Base-by-base conservation (phyloP, 53 echinoderm and acorn worm species). In the Hippasteria phrygiana region DNA sequence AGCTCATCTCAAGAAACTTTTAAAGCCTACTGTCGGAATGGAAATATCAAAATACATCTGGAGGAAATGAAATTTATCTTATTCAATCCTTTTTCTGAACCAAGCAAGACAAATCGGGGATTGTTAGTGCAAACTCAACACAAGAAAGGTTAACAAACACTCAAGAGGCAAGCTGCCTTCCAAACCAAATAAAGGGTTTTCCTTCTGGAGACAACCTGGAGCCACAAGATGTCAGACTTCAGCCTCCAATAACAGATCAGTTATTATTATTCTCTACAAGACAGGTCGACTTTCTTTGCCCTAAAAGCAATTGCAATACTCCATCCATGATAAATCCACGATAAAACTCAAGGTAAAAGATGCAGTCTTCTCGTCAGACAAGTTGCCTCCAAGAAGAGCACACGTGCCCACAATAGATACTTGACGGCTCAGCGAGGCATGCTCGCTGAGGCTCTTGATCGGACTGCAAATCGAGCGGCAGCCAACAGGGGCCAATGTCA, bases 371-470 rank as follows among this genome's bases (percentile, higher is more conserved):
- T 37, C 55, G 27, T 65, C 81, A 81, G 81, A 81, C 81, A 40
- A 38, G 42, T 31, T 42, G 81, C 81, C 81, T 81, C 81, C 81
- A 63, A 80, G 80, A 62, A 64, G 81, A 63, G 55, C 43, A 45
- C 43, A 17, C 11, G 36, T 54, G 54, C 55, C 55, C 55, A 35
- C 17, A 62, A 56, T 62, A 65, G 81, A 63, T 65, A 63, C 81
- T 65, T 81, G 64, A 81, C 27, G 62, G 65, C 43, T 64, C 81
- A 43, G 81, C 43, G 27, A 81, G 81, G 81, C 66, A 81, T 76
- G 43, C 81, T 27, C 7, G 62, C 16, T 33, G 27, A 80, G 42
- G 12, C 41, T 40, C 63, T 64, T 27, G 16, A 81, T 81, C 81
- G 39, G 40, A 40, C 73, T 40, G 26, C 41, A 48, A 78, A 53